Base-by-base conservation (phyloP, 1,140 invertebrate species). In the Ctenoplectra terminalis region DNA sequence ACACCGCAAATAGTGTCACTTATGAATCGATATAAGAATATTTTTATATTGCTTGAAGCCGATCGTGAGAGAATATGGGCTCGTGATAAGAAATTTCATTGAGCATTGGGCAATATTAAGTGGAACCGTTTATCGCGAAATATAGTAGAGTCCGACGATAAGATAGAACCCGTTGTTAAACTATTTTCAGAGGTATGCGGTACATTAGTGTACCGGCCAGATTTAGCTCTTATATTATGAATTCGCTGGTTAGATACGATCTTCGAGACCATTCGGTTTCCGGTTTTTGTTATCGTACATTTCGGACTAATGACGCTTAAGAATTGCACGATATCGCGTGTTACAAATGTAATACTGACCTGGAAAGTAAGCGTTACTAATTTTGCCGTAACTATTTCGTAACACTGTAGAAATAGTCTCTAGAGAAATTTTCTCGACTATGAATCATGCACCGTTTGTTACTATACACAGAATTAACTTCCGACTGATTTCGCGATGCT, bases 211-310 rank as follows among this genome's bases (percentile, higher is more conserved):
- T n/a, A 72, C 29, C 9, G 20, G 26, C 23, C 6, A 9, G 76
- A 61, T 52, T 52, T 48, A 34, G 26, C 37, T 43, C 4, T 29
- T 46, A 40, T 37, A 46, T 75, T 56, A 34, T 6, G 40, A 56
- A 58, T 74, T 37, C 48, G 23, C 31, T 26, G 20, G 54, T 8
- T 17, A 71, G 77, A 85, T 85, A 66, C 60, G n/a, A 86, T 86
- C 82, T 52, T 64, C 64, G 64, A 50, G 43, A 70, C 82, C 52
- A 64, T 67, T 71, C 77, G 61, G 40, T 31, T 60, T 67, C 50
- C 58, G 34, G 26, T 84, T 66, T 50, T 61, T 17, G 56, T 75
- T 71, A 61, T 69, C 50, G 26, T 31, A 9, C 52, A 23, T 37
- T 17, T 17, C 17, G 29, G 48, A 67, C 56, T 71, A 34, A 77